phyloP scores from a whole-genome alignment of 2,113 vertebrate genomes.

The Sinocyclocheilus anophthalmus region DNA sequence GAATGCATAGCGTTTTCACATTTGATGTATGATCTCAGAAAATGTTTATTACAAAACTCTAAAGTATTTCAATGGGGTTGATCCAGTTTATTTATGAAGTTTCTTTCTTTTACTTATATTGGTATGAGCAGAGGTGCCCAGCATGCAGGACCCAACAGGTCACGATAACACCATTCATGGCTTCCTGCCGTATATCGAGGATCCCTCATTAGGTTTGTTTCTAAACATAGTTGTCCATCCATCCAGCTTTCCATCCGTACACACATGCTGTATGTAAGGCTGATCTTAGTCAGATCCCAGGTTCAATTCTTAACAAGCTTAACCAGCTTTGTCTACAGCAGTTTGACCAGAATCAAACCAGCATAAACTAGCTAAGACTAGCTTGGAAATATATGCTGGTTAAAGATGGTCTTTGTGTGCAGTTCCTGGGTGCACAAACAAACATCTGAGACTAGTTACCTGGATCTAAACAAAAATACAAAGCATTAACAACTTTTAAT shows the following conservation, averaged over 20 bases:
- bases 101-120: background rate
- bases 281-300: background rate
- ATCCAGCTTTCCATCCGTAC: background rate
- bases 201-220: conserved; percentile 63
- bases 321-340: background rate
- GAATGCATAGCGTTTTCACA: background rate
- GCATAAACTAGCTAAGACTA: background rate
- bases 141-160: conserved; percentile 81
- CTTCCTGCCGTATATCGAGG: conserved; percentile 68
- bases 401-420: background rate
- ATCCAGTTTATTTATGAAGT: background rate
- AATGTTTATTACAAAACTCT: background rate
- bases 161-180: conserved; percentile 72
- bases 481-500: background rate
- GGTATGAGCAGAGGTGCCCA: conserved; percentile 81
- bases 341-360: background rate
- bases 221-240: background rate
- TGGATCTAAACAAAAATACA: background rate
- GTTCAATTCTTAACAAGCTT: background rate
- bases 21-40: background rate
- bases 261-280: background rate
- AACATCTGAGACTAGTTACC: background rate
- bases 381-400: background rate
- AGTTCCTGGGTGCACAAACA: background rate
- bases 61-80: background rate